A percentile compares a stretch with the other conserved stretches of the same genome.
Evolutionary conservation across 1,140 invertebrate species (phyloP).

Genomic region (Lineus longissimus): DNA sequence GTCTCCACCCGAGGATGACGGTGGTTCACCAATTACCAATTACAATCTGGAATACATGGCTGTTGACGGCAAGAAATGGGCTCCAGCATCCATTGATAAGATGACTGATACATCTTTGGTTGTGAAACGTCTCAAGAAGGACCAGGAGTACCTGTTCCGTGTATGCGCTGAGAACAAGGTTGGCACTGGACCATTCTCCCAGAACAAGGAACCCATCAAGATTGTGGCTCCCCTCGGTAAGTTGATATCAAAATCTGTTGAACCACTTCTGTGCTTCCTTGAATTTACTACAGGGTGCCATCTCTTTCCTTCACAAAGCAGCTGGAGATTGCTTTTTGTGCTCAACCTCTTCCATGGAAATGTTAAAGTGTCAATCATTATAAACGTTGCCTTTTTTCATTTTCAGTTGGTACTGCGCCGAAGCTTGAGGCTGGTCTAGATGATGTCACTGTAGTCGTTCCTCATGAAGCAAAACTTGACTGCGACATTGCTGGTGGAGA

Average conservation of each 20-base stretch:
- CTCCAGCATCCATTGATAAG: slow-evolving; percentile 30
- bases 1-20: slow-evolving; percentile 83
- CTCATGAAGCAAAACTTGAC: slow-evolving; percentile 13
- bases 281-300: neutral
- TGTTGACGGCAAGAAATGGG: slow-evolving; percentile 36
- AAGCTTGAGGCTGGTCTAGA: slow-evolving; percentile 12
- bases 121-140: slow-evolving; percentile 87
- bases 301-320: neutral
- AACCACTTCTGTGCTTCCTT: neutral
- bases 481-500: slow-evolving; percentile 15
- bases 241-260: slow-evolving; percentile 25
- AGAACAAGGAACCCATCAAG: slow-evolving; percentile 64
- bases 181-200: slow-evolving; percentile 28
- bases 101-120: slow-evolving; percentile 61
- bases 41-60: slow-evolving; percentile 71
- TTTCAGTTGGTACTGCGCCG: slow-evolving; percentile 20
- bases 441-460: slow-evolving; percentile 14
- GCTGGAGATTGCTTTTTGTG: neutral
- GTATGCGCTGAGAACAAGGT: slow-evolving; percentile 85
- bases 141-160: slow-evolving; percentile 89
- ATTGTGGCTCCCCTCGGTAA: slow-evolving; percentile 54
- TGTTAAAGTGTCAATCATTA: neutral
- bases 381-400: neutral
- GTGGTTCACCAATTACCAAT: slow-evolving; percentile 92
- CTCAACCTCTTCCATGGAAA: neutral